Conservation (phyloP, 2,888 invertebrate genomes). For the Tricholauxania praeusta region DNA sequence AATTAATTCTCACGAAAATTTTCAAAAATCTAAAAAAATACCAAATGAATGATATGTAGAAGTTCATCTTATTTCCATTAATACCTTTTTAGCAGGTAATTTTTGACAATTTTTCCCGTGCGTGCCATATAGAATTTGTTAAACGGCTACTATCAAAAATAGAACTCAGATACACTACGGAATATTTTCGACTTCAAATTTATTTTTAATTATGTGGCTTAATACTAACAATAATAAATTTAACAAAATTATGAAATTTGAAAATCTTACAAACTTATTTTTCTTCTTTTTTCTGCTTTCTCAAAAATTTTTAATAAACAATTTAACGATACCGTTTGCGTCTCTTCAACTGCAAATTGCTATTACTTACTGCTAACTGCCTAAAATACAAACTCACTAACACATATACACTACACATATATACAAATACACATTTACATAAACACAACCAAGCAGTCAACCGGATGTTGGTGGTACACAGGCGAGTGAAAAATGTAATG, state of each 20-base stretch:
- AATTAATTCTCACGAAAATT: too few relatives aligned
- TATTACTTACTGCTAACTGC: slow-evolving; percentile 64
- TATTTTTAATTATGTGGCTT: too few relatives aligned
- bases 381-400: slow-evolving; percentile 41
- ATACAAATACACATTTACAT: slow-evolving; percentile 41
- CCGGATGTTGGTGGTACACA: slow-evolving; percentile 35
- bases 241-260: slow-evolving; percentile 7
- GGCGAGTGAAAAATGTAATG: slow-evolving; percentile 49
- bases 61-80: too few relatives aligned
- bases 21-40: too few relatives aligned
- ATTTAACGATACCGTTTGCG: slow-evolving; percentile 6
- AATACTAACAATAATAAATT: neutral
- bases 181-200: too few relatives aligned
- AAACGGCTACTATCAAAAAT: too few relatives aligned
- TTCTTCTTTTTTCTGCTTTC: slow-evolving; percentile 32
- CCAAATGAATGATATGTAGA: too few relatives aligned
- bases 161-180: too few relatives aligned
- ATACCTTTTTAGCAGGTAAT: too few relatives aligned
- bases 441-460: neutral
- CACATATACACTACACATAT: neutral
- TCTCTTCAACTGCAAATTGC: slow-evolving; percentile 48
- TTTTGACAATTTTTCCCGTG: too few relatives aligned
- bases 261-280: slow-evolving; percentile 26
- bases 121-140: too few relatives aligned
- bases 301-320: neutral